Evolutionary conservation across 2,797 vertebrate species (phyloP).

Genomic region (Enteromius treurensis): DNA sequence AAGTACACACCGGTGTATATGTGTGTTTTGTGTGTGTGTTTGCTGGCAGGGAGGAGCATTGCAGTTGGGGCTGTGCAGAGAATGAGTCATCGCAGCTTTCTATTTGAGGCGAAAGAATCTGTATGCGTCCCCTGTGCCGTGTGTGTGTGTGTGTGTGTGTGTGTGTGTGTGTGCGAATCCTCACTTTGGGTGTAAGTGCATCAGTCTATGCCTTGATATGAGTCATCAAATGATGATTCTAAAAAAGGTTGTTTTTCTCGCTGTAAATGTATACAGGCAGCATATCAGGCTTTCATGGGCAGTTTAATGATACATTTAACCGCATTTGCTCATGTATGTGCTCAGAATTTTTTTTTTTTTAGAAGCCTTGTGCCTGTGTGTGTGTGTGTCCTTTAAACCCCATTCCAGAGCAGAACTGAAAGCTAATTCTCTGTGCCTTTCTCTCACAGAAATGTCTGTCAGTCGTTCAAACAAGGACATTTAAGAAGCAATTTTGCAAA

Average conservation of each 20-base stretch:
- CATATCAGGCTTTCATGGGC: slow-evolving; percentile 2
- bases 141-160: slow-evolving; percentile 19
- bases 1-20: slow-evolving; percentile 31
- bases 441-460: slow-evolving; percentile 17
- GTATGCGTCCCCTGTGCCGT: slow-evolving; percentile 57
- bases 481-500: slow-evolving; percentile 16
- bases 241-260: slow-evolving; percentile 50
- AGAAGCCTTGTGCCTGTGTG: slow-evolving; percentile 16
- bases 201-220: slow-evolving; percentile 57
- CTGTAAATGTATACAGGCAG: slow-evolving; percentile 19
- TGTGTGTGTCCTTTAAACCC: slow-evolving; percentile 1
- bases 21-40: slow-evolving; percentile 42
- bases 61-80: slow-evolving; percentile 59
- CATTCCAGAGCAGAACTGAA: slow-evolving; percentile 6
- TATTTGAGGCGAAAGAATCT: slow-evolving; percentile 78
- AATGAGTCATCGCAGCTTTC: slow-evolving; percentile 68
- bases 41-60: slow-evolving; percentile 58
- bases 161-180: slow-evolving; percentile 26
- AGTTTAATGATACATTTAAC: slow-evolving; percentile 12
- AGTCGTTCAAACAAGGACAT: not conserved
- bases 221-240: slow-evolving; percentile 55
- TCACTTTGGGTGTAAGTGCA: slow-evolving; percentile 54
- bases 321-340: slow-evolving; percentile 1
- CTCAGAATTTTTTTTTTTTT: not conserved
- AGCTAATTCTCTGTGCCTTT: slow-evolving; percentile 7